A percentile compares a stretch with the other conserved stretches of the same genome.
These are phyloP conservation scores for Petrophora chlorosata DNA, from an alignment of 2,888 invertebrate genomes.

Conservation along the genomic window DNA sequence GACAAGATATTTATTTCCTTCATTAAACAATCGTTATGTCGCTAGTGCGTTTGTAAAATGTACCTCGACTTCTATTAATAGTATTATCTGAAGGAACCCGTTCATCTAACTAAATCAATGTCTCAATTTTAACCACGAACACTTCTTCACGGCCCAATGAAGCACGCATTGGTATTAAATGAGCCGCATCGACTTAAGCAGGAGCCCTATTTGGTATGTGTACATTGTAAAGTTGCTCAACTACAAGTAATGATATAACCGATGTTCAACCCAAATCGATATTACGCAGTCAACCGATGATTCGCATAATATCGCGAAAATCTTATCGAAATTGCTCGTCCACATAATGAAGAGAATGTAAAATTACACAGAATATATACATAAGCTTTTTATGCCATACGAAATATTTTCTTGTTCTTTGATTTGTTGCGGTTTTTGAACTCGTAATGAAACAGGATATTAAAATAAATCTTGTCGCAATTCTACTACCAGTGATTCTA, in stretches of 20 bases:
- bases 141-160: constrained; percentile 57
- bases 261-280: constrained; percentile 18
- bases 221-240: constrained; percentile 26
- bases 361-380: not conserved
- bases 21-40: constrained; percentile 9
- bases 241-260: constrained; percentile 25
- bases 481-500: constrained; percentile 4
- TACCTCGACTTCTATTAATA: constrained; percentile 16
- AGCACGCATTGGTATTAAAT: constrained; percentile 55
- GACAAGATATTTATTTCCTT: constrained; percentile 11
- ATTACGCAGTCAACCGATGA: constrained; percentile 2
- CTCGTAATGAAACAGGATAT: constrained; percentile 13
- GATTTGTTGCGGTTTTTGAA: constrained; percentile 1
- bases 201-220: constrained; percentile 29
- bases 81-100: constrained; percentile 20
- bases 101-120: constrained; percentile 46
- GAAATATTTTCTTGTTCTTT: not conserved
- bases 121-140: constrained; percentile 57
- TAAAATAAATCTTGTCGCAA: constrained; percentile 10
- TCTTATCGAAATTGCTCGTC: not conserved
- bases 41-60: constrained; percentile 14
- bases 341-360: not conserved
- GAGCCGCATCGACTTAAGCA: constrained; percentile 56
- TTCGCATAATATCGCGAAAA: not conserved
- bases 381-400: not conserved